Base-by-base conservation (phyloP, 2,113 vertebrate genomes). In the Pluvianellus socialis region DNA sequence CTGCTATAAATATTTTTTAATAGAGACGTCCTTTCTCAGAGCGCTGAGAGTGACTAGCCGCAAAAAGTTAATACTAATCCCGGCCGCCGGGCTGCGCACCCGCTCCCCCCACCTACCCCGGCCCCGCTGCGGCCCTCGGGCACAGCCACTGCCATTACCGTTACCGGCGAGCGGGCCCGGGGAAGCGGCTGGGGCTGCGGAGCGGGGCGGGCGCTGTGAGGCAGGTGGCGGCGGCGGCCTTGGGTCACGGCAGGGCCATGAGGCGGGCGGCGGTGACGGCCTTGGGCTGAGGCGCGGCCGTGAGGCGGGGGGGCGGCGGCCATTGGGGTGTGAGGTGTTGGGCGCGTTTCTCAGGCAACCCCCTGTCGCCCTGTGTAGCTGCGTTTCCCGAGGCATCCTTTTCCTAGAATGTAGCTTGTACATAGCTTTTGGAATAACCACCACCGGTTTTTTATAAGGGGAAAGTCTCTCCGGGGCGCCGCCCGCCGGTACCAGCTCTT, bases 351-450 rank as follows among this genome's bases (percentile, higher is more conserved):
- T 93, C 98, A 98, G 99, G 99, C 99, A 98, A 98, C 98, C 98
- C 98, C 59, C 98, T 90, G 96, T 96, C 94, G 97, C 96, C 97
- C 98, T 94, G 7, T 38, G 97, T 97, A 95, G 98, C 98, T 98
- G 97, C 98, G 95, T 98, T 96, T 98, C 98, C 96, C 68, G 92
- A 98, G 96, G 97, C 98, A 97, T 95, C 98, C 98, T 98, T 98
- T 98, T 98, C 98, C 98, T 99, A 99, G 99, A 99, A 99, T 99
- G 99, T 99, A 99, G 99, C 99, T 98, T 99, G 99, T 99, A 99
- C 98, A 99, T 99, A 99, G 99, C 99, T 99, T 99, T 99, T 99
- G 98, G 99, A 99, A 99, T 98, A 97, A 98, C 92, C 79, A 84
- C 93, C 92, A 35, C 98, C 98, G 98, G 98, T 98, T 99, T 99